A percentile compares a stretch with the other conserved stretches of the same genome.
Evolutionary conservation across 2,888 invertebrate genomes (phyloP).

Genomic region (Ochropacha duplaris): DNA sequence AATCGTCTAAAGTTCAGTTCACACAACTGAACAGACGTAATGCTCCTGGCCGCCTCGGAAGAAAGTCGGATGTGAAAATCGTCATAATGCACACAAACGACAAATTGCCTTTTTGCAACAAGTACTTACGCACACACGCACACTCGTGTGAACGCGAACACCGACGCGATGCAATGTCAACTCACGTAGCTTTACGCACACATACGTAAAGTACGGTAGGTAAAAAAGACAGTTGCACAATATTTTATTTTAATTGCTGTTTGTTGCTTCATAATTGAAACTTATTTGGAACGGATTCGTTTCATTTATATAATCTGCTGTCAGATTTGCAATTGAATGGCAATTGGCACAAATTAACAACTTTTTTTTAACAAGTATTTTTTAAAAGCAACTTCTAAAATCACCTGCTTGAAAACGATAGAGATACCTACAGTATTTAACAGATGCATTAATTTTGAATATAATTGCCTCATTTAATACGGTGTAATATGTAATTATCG

Average conservation of each 20-base stretch:
- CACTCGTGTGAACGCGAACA: conserved; percentile 54
- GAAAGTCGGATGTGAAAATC: conserved; percentile 82
- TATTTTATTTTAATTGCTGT: neutral
- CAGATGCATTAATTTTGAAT: neutral
- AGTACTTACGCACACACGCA: conserved; percentile 23
- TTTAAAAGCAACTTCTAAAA: neutral
- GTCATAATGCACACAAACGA: conserved; percentile 69
- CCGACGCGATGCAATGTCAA: conserved; percentile 22
- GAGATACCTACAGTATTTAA: neutral
- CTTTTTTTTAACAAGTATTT: no score
- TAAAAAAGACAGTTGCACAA: neutral
- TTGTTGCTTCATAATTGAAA: conserved; percentile 3
- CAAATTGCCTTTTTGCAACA: conserved; percentile 66
- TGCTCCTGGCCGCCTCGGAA: conserved; percentile 53
- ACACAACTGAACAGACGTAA: conserved; percentile 48
- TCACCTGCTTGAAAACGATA: neutral
- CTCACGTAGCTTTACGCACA: conserved; percentile 5
- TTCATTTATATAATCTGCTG: neutral
- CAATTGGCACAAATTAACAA: neutral
- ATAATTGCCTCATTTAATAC: neutral
- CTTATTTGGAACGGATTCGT: conserved; percentile 1
- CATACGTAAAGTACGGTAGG: neutral
- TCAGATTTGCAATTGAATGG: neutral
- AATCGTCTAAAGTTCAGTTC: conserved; percentile 45
- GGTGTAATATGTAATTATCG: neutral